A percentile compares a stretch with the other conserved stretches of the same genome.
Evolutionary conservation across 2,888 invertebrate species (phyloP).

Genomic region (Andrena haemorrhoa): DNA sequence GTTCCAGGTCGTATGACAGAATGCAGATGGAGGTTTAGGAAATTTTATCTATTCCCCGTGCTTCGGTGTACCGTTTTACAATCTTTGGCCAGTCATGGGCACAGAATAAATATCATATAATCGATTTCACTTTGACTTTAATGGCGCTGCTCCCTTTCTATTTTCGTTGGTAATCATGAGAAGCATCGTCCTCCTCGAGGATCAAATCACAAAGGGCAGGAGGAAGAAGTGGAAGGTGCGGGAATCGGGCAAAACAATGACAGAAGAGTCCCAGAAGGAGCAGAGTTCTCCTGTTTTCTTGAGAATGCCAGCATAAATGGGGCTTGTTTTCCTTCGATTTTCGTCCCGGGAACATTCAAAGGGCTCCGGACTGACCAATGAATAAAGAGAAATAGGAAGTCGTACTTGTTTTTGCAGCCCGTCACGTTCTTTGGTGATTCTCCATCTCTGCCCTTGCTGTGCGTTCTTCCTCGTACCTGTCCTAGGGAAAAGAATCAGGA

Average conservation of each 20-base stretch:
- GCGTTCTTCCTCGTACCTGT: not conserved
- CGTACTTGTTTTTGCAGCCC: not conserved
- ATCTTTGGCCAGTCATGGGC: too few relatives aligned
- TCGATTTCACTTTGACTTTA: not conserved
- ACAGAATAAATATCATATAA: too few relatives aligned
- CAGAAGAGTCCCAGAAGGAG: not conserved
- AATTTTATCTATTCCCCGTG: too few relatives aligned
- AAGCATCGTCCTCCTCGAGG: not conserved
- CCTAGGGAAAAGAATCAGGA: too few relatives aligned
- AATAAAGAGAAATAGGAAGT: slow-evolving; percentile 14
- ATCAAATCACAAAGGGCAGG: not conserved
- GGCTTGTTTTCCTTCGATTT: slow-evolving; percentile 38
- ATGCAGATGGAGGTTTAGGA: too few relatives aligned
- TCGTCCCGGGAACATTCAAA: not conserved
- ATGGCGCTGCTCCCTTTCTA: not conserved
- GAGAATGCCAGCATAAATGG: not conserved
- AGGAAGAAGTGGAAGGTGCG: slow-evolving; percentile 22
- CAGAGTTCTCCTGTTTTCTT: not conserved
- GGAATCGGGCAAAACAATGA: slow-evolving; percentile 1
- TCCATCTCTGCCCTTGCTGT: not conserved
- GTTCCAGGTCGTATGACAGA: too few relatives aligned
- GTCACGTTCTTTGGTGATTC: not conserved
- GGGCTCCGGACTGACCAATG: slow-evolving; percentile 10
- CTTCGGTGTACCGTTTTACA: too few relatives aligned
- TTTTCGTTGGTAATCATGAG: slow-evolving; percentile 16